phyloP scores from a whole-genome alignment of 2,797 vertebrate species.

The Microtus obscurus region DNA sequence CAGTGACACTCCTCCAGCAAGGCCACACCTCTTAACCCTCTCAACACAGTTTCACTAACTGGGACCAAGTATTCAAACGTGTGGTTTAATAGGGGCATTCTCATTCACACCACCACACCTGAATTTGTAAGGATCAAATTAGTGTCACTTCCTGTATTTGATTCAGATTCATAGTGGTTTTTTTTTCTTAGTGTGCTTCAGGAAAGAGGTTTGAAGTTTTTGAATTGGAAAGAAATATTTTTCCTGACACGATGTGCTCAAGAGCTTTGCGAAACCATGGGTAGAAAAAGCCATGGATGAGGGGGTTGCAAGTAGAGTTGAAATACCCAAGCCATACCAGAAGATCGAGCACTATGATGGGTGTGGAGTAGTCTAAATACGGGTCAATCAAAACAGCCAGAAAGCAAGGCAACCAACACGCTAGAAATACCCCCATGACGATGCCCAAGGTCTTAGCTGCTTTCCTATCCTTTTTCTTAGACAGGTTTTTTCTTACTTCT shows the following conservation, averaged over 20 bases:
- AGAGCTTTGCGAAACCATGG: conserved; percentile 84
- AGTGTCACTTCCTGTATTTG: background rate
- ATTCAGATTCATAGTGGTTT: background rate
- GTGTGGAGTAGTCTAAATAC: conserved; percentile 81
- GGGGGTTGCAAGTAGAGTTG: conserved; percentile 84
- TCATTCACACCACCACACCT: background rate
- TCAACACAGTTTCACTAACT: no score
- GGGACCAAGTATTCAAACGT: background rate
- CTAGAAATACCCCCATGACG: conserved; percentile 83
- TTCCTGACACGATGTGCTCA: conserved; percentile 80
- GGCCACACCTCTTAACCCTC: background rate
- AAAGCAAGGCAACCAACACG: conserved; percentile 84
- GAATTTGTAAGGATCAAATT: background rate
- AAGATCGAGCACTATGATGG: conserved; percentile 76
- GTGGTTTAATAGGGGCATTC: background rate
- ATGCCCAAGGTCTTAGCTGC: conserved; percentile 83
- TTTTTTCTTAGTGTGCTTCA: conserved; percentile 67
- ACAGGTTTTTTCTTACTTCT: conserved; percentile 61
- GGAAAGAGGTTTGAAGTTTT: conserved; percentile 73
- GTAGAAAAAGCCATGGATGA: conserved; percentile 85
- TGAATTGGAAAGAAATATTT: conserved; percentile 82
- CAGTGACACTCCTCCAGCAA: background rate
- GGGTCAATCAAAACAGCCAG: conserved; percentile 82
- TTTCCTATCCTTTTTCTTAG: conserved; percentile 83
- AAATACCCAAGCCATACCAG: conserved; percentile 85